These are phyloP conservation scores for Myotis yumanensis DNA, from an alignment of 2,113 vertebrate species.

Conservation along the genomic window DNA sequence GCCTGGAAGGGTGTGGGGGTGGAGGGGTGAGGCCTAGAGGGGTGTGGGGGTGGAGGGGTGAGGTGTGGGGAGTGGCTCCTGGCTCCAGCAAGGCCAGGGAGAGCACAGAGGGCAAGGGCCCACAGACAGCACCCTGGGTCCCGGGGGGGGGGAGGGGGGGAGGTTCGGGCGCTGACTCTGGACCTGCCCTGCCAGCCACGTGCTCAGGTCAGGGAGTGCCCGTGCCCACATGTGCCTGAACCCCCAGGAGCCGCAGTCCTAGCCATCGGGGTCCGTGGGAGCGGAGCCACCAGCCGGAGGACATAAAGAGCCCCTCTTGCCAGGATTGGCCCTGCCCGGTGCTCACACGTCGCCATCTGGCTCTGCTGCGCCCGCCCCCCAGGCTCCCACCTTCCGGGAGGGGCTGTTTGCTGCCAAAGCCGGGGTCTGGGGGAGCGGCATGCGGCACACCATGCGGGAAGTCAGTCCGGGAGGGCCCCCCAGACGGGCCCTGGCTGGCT, in stretches of 20 bases:
- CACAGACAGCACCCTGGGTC: neutral
- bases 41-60: neutral
- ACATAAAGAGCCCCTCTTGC: neutral
- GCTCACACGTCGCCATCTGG: slow-evolving; percentile 76
- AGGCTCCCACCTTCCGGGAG: slow-evolving; percentile 73
- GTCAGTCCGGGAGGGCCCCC: slow-evolving; percentile 21
- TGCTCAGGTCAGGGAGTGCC: neutral
- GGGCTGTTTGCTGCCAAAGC: no score
- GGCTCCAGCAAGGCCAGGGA: neutral
- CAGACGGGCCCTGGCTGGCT: neutral
- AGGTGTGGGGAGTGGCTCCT: neutral
- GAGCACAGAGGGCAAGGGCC: no score
- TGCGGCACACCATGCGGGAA: slow-evolving; percentile 52
- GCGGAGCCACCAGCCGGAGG: neutral
- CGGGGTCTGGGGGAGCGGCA: neutral
- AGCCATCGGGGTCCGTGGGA: neutral
- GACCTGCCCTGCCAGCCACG: accelerated
- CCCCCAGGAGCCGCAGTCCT: neutral
- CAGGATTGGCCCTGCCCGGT: slow-evolving; percentile 73
- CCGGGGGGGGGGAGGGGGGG: accelerated
- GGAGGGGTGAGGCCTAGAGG: neutral
- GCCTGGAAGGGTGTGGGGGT: neutral
- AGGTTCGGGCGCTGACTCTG: neutral
- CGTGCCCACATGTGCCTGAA: neutral
- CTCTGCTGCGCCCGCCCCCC: slow-evolving; percentile 68